Conservation (phyloP, 2,888 invertebrate species). For the Dinocampus coccinellae region DNA sequence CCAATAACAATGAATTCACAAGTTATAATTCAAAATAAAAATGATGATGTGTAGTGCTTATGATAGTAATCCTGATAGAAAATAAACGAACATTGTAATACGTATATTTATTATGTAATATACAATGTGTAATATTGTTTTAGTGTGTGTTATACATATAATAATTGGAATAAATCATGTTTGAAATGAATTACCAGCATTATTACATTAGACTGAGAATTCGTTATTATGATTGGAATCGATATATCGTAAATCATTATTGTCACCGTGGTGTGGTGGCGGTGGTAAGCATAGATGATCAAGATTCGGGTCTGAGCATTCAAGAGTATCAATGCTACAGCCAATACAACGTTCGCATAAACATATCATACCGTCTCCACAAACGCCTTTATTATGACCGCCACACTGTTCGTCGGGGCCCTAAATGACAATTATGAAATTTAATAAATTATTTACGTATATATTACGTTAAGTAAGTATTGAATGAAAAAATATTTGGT, state of each 20-base stretch:
- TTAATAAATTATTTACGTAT: neutral
- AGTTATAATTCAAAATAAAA: neutral
- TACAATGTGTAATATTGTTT: neutral
- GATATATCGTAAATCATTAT: constrained; percentile 28
- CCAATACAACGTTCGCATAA: constrained; percentile 67
- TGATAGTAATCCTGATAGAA: neutral
- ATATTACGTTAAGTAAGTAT: neutral
- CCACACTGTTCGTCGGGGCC: constrained; percentile 69
- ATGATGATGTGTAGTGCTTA: neutral
- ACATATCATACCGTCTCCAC: constrained; percentile 67
- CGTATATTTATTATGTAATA: neutral
- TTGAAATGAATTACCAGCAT: neutral
- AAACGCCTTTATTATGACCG: constrained; percentile 63
- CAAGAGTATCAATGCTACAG: constrained; percentile 60
- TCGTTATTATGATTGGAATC: constrained; percentile 44
- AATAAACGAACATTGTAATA: neutral
- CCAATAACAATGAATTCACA: neutral
- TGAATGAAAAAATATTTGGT: neutral
- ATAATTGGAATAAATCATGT: too few species aligned
- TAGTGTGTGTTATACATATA: too few species aligned
- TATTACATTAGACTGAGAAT: neutral
- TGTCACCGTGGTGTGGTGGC: constrained; percentile 31
- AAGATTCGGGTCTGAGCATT: constrained; percentile 47
- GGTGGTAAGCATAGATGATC: constrained; percentile 48
- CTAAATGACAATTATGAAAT: constrained; percentile 49